A percentile compares a stretch with the other conserved stretches of the same genome.
Evolutionary conservation across 1,140 invertebrate genomes (phyloP).

Genomic region (Zaprionus davidi): DNA sequence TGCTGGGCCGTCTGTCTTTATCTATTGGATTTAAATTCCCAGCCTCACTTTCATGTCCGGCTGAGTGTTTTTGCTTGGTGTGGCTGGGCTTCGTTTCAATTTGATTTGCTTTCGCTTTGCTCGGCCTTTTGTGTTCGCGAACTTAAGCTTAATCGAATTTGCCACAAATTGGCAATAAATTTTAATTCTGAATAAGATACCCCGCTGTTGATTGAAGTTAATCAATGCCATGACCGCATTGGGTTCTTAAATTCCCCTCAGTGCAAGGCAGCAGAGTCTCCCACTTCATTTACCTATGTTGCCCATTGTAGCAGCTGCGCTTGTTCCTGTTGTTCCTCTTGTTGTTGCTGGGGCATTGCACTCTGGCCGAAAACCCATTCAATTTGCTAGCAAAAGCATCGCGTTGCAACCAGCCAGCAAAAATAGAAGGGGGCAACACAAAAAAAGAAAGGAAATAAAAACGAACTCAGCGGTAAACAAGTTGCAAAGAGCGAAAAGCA

Average conservation of each 20-base stretch:
- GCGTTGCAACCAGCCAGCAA: conserved; percentile 30
- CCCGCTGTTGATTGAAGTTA: conserved; percentile 69
- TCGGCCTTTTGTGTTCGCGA: conserved; percentile 41
- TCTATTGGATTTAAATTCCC: conserved; percentile 81
- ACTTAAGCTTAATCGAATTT: conserved; percentile 81
- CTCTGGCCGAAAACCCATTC: conserved; percentile 66
- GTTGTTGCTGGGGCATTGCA: conserved; percentile 54
- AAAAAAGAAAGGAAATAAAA: conserved; percentile 21
- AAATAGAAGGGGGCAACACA: conserved; percentile 7
- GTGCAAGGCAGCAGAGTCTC: background rate
- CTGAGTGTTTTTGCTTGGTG: conserved; percentile 67
- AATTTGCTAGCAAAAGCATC: conserved; percentile 65
- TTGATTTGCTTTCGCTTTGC: conserved; percentile 21
- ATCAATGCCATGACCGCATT: conserved; percentile 52
- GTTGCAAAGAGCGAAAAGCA: conserved; percentile 72
- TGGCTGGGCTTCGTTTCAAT: conserved; percentile 33
- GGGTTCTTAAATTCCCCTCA: conserved; percentile 16
- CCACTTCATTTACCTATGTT: conserved; percentile 42
- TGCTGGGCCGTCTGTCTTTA: conserved; percentile 59
- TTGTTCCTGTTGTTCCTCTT: conserved; percentile 15
- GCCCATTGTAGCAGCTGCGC: conserved; percentile 39
- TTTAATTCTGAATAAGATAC: conserved; percentile 78
- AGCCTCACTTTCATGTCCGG: conserved; percentile 63
- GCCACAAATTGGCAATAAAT: conserved; percentile 83
- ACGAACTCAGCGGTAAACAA: conserved; percentile 63